phyloP scores from a whole-genome alignment of 1,140 invertebrate species.

The Drosophila rhopaloa region DNA sequence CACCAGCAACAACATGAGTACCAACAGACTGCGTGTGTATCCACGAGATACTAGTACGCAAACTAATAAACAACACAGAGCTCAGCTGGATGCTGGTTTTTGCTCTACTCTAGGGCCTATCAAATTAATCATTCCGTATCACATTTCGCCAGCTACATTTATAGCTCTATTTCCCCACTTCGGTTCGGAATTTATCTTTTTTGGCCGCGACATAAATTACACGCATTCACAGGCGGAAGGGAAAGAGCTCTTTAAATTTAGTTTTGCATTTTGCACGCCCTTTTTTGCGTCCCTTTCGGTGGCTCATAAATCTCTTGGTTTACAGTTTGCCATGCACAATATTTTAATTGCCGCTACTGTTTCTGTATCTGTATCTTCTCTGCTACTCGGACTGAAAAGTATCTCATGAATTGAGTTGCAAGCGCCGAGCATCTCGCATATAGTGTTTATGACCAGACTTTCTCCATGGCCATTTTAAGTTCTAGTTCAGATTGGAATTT shows the following conservation, averaged over 20 bases:
- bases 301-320: conserved; percentile 66
- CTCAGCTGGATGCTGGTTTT: conserved; percentile 21
- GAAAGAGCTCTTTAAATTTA: conserved; percentile 76
- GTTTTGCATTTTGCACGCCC: conserved; percentile 37
- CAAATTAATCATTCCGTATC: conserved; percentile 80
- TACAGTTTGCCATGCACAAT: conserved; percentile 49
- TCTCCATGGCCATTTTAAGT: conserved; percentile 36
- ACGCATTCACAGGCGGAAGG: conserved; percentile 28
- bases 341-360: conserved; percentile 69
- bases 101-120: conserved; percentile 51
- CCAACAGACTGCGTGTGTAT: conserved; percentile 10
- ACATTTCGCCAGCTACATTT: conserved; percentile 77
- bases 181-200: conserved; percentile 71
- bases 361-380: conserved; percentile 12
- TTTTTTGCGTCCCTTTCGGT: conserved; percentile 25
- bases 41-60: conserved; percentile 43
- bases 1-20: background rate
- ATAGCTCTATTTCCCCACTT: conserved; percentile 69
- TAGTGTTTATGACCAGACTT: conserved; percentile 31
- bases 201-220: conserved; percentile 78
- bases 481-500: conserved; percentile 18
- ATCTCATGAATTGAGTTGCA: conserved; percentile 48
- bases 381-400: conserved; percentile 21
- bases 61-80: conserved; percentile 66
- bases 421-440: conserved; percentile 15